Evolutionary conservation across 2,888 invertebrate species (phyloP).

Genomic region (Brenthis ino): DNA sequence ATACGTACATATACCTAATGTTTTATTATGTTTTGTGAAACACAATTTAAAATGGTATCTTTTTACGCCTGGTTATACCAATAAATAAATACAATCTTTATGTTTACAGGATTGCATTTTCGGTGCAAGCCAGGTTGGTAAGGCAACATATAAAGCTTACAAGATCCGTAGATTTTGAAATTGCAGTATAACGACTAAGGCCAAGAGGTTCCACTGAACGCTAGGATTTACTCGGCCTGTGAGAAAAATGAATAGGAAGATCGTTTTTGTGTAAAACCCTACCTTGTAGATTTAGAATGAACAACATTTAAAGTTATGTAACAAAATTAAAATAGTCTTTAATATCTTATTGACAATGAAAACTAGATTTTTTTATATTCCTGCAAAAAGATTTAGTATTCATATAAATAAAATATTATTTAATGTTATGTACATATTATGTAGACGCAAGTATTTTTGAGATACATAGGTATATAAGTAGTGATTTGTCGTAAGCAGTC

Average conservation of each 20-base stretch:
- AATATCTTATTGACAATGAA: neutral
- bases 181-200: constrained; percentile 55
- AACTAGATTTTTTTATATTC: no score
- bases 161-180: constrained; percentile 45
- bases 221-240: constrained; percentile 54
- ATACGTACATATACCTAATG: constrained; percentile 37
- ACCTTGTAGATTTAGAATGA: constrained; percentile 3
- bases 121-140: constrained; percentile 12
- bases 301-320: neutral
- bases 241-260: constrained; percentile 55
- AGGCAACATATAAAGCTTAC: constrained; percentile 37
- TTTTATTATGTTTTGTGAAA: constrained; percentile 36
- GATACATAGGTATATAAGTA: no score
- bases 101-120: constrained; percentile 4
- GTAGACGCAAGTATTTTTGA: no score
- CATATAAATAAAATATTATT: no score
- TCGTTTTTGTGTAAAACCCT: constrained; percentile 42
- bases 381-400: no score
- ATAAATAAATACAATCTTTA: neutral
- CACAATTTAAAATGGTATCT: neutral
- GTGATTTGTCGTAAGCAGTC: no score
- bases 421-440: no score
- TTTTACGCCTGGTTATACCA: neutral
- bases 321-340: neutral
- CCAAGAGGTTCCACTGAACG: constrained; percentile 48